Evolutionary conservation across 2,113 vertebrate genomes (phyloP), one percentile per base, ranked within the genome.

Genomic region (Notiomystis cincta): DNA sequence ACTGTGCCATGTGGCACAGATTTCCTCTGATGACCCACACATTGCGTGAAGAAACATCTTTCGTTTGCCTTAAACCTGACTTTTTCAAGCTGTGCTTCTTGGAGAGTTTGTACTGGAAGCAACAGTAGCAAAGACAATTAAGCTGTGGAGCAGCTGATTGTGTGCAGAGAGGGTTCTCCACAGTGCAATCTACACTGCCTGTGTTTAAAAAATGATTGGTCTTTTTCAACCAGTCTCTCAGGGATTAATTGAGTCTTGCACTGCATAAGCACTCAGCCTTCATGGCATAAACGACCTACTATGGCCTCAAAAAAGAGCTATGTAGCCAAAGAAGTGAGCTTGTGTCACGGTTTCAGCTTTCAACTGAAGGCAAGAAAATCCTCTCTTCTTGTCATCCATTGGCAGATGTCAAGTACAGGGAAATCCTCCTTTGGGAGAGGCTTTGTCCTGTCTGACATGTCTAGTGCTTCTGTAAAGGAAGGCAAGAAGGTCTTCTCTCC

Each of bases 271-370:
- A 45, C 13, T 77, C 73, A 67, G 31, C 11, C 30, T 62, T 21
- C 44, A 45, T 22, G 11, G 10, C 17, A 45, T 23, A 64, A 67
- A 72, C 72, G 2, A 84, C 44, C 45, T 81, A 19, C 3, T 54
- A 13, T 54, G 33, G 33, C 58, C 24, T 73, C 35, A n/a, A 87
- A 93, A 69, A 42, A 58, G 44, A 62, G 28, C 28, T 13, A 1
- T 4, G 14, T 37, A 35, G 44, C 33, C 3, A 44, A 40, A 69
- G n/a, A 79, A 69, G 24, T 40, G 17, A 72, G 15, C 33, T 65
- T 44, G 18, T 77, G 30, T 47, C 0, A 0, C n/a, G 17, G 15
- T 69, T 57, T 69, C 60, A 54, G n/a, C n/a, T n/a, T n/a, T n/a
- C 1, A 1, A 21, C n/a, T 70, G 51, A 71, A 66, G 42, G 25